phyloP scores from a whole-genome alignment of 2,113 vertebrate genomes.

The Sturnira hondurensis region DNA sequence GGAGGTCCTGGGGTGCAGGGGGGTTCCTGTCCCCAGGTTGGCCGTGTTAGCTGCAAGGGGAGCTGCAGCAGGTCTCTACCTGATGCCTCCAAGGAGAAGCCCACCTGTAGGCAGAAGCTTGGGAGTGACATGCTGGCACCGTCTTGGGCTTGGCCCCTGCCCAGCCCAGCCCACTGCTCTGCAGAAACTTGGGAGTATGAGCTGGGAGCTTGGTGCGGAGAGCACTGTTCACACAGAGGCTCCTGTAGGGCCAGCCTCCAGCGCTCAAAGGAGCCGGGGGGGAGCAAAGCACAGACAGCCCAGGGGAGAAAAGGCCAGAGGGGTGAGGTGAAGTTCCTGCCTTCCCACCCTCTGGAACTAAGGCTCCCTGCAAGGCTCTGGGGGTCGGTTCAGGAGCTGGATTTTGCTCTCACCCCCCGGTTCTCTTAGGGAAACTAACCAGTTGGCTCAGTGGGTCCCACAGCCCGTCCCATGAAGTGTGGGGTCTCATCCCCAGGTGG shows the following conservation, averaged over 20 bases:
- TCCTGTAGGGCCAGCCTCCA: background rate
- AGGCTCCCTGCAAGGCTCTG: background rate
- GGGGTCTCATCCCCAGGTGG: background rate
- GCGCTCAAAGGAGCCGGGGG: background rate
- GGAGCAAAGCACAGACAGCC: background rate
- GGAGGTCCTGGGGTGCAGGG: background rate
- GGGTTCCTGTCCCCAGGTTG: background rate
- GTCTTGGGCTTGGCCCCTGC: background rate
- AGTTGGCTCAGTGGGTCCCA: background rate
- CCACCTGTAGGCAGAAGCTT: background rate
- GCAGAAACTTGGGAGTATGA: background rate
- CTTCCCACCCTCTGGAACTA: background rate
- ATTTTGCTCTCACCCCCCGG: accelerated
- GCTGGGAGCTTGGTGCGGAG: background rate
- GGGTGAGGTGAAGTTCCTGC: accelerated
- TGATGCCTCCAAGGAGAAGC: background rate
- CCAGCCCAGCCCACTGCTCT: background rate
- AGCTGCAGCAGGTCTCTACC: background rate
- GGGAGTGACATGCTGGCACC: background rate
- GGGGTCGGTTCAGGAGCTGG: background rate
- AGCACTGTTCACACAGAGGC: background rate
- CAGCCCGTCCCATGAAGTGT: background rate
- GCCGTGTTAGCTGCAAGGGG: background rate
- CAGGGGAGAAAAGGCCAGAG: background rate
- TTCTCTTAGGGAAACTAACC: background rate